Evolutionary conservation across 2,113 vertebrate species (phyloP).

Genomic region (Paralichthys olivaceus): DNA sequence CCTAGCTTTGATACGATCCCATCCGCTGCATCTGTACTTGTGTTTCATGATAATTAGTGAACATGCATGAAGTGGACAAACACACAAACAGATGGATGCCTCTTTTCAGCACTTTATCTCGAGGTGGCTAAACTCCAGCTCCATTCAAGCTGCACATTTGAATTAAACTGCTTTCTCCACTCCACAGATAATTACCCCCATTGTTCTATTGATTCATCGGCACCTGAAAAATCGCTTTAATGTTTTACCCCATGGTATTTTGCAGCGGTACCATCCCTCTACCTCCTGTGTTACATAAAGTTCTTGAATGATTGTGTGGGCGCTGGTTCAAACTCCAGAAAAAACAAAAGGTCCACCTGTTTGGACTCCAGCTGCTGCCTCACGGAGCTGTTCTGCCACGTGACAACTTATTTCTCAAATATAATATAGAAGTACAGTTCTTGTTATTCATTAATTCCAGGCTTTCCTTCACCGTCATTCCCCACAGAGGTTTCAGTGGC

Average conservation of each 20-base stretch:
- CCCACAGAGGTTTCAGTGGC: slow-evolving; percentile 33
- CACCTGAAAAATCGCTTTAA: slow-evolving; percentile 74
- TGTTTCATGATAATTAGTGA: no score
- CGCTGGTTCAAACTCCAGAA: slow-evolving; percentile 23
- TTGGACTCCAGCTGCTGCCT: slow-evolving; percentile 9
- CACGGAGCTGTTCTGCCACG: background rate
- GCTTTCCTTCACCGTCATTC: slow-evolving; percentile 4
- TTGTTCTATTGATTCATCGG: slow-evolving; percentile 72
- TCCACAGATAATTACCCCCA: slow-evolving; percentile 72
- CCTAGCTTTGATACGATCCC: no score
- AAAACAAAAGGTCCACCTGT: slow-evolving; percentile 29
- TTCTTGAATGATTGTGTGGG: slow-evolving; percentile 40
- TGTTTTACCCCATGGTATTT: slow-evolving; percentile 68
- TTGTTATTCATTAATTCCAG: slow-evolving; percentile 23
- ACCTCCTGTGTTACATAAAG: slow-evolving; percentile 35
- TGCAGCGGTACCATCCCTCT: slow-evolving; percentile 14
- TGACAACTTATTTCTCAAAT: background rate
- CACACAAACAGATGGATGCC: slow-evolving; percentile 9
- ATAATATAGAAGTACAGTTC: background rate
- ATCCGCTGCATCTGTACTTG: no score
- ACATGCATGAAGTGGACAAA: background rate
- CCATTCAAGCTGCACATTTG: slow-evolving; percentile 59
- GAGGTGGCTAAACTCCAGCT: slow-evolving; percentile 47
- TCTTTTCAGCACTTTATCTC: slow-evolving; percentile 24
- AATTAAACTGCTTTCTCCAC: slow-evolving; percentile 66